Conservation (phyloP, 92 coral and sea anemone species). For the Phenganax stokvisi region DNA sequence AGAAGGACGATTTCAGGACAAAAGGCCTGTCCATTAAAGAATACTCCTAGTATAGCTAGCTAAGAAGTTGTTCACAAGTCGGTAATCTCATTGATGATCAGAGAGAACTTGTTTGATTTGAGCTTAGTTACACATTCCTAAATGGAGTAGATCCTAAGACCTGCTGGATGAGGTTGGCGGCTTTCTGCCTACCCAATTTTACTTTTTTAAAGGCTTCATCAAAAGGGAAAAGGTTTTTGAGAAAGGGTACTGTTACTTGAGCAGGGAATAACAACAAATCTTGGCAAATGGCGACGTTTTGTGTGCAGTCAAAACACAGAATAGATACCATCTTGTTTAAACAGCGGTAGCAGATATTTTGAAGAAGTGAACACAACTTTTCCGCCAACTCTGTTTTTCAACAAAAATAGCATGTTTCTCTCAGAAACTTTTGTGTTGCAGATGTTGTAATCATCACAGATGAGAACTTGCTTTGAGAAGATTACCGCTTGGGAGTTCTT, state of each 20-base stretch:
- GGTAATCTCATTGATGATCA: constrained; percentile 31
- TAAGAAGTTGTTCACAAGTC: background rate
- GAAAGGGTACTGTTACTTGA: constrained; percentile 19
- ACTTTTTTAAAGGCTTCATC: constrained; percentile 5
- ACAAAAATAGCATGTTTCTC: constrained; percentile 40
- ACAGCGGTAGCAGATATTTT: too few species aligned
- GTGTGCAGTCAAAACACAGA: too few species aligned
- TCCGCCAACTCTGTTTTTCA: too few species aligned
- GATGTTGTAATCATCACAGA: constrained; percentile 49
- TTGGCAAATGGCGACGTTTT: too few species aligned
- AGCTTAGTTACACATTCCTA: constrained; percentile 2
- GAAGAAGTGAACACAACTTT: too few species aligned
- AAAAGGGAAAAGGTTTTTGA: background rate
- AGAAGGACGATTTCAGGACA: background rate
- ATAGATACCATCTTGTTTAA: too few species aligned
- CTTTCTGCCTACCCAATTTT: constrained; percentile 14
- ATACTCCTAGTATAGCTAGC: constrained; percentile 17
- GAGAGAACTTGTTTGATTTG: constrained; percentile 16
- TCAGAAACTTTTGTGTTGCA: constrained; percentile 33
- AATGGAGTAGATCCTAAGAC: constrained; percentile 22
- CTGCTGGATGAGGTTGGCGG: constrained; percentile 10
- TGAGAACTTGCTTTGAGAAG: constrained; percentile 43
- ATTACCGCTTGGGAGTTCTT: constrained; percentile 35
- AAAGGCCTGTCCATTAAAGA: constrained; percentile 3
- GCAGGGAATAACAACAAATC: too few species aligned